phyloP scores from a whole-genome alignment of 2,113 vertebrate genomes.

The Corythaeola cristata region DNA sequence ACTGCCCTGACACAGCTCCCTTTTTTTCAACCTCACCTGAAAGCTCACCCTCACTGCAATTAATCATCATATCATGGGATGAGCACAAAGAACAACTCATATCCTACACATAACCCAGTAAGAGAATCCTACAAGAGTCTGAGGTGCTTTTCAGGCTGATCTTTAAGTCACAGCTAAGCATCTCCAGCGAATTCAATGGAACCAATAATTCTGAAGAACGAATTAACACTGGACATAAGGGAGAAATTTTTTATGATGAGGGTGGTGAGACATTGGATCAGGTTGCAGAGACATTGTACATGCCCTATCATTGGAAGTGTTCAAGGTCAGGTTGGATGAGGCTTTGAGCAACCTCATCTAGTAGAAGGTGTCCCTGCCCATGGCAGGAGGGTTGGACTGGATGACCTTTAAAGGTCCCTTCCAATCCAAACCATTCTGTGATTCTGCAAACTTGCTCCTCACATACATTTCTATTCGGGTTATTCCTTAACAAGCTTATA shows the following conservation, averaged over 20 bases:
- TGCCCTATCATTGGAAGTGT: no score
- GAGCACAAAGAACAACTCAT: neutral
- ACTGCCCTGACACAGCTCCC: neutral
- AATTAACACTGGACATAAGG: neutral
- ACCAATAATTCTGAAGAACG: neutral
- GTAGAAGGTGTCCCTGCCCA: no score
- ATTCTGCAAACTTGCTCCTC: neutral
- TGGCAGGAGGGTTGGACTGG: no score
- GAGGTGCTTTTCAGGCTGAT: neutral
- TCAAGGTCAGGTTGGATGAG: no score
- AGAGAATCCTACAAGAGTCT: neutral
- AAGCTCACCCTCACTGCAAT: neutral
- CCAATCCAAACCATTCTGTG: no score
- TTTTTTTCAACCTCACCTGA: neutral
- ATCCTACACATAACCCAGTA: neutral
- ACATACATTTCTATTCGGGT: neutral
- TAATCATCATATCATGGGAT: neutral
- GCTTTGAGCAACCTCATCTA: no score
- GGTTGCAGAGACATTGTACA: no score
- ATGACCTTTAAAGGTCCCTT: no score
- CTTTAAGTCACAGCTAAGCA: neutral
- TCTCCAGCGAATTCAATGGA: neutral
- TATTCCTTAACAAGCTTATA: neutral
- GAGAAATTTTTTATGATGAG: no score
- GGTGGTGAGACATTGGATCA: no score